Evolutionary conservation across 2,888 invertebrate species (phyloP).

Genomic region (Ernsta delagoae): DNA sequence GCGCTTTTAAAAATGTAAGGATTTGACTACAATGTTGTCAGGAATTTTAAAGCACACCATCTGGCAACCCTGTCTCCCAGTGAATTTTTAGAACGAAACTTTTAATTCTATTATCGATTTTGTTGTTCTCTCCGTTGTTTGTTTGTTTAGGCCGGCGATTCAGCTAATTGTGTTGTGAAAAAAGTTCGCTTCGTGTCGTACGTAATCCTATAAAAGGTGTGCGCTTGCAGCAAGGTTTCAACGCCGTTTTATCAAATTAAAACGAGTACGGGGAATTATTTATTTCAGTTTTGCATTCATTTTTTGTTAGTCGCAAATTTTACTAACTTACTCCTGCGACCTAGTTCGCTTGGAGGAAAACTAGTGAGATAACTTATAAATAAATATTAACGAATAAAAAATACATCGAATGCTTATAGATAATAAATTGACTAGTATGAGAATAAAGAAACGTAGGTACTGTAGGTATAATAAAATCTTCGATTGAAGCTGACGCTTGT

Average conservation of each 20-base stretch:
- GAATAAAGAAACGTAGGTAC: no score
- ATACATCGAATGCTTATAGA: no score
- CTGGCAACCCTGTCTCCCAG: not conserved
- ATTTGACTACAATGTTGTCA: not conserved
- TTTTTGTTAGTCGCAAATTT: not conserved
- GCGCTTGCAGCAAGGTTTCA: not conserved
- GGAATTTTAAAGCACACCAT: not conserved
- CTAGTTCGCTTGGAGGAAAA: no score
- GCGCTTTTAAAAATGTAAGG: not conserved
- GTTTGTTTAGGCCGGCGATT: slow-evolving; percentile 19
- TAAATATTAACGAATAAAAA: no score
- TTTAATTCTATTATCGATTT: slow-evolving; percentile 27
- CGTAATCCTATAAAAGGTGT: slow-evolving; percentile 20
- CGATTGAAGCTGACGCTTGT: no score
- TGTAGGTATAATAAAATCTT: no score
- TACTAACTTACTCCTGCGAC: no score
- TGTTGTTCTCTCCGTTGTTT: slow-evolving; percentile 10
- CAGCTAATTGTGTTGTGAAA: slow-evolving; percentile 20
- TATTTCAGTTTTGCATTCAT: not conserved
- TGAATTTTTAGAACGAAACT: slow-evolving; percentile 21
- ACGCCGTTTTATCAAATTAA: slow-evolving; percentile 8
- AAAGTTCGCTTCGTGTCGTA: slow-evolving; percentile 14
- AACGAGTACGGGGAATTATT: not conserved
- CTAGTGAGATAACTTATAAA: no score
- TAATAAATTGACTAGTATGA: no score